Conservation (phyloP, 2,888 invertebrate species). For the Lasioglossum villosulum region DNA sequence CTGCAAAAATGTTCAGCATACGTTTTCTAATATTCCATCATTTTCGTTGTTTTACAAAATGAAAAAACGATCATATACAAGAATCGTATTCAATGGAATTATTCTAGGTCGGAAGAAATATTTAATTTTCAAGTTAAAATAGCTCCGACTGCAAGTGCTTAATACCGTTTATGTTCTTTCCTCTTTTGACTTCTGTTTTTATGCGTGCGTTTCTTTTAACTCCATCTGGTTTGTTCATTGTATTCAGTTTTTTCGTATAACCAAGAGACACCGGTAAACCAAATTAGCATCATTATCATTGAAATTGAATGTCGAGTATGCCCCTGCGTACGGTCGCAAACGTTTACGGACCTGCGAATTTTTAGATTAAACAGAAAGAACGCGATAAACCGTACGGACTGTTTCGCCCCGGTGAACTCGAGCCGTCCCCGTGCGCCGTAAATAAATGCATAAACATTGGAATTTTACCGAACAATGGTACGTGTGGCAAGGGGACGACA, state of each 20-base stretch:
- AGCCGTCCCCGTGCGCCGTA: neutral
- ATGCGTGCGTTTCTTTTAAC: neutral
- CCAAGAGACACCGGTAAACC: neutral
- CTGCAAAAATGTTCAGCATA: neutral
- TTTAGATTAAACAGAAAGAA: neutral
- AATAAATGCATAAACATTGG: slow-evolving; percentile 14
- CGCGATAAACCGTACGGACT: neutral
- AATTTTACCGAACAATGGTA: neutral
- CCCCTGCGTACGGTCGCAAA: neutral
- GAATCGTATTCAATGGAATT: no score
- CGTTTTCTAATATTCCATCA: neutral
- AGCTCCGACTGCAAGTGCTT: neutral
- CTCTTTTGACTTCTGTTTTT: neutral
- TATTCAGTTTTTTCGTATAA: no score
- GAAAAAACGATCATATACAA: no score
- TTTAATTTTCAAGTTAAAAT: no score
- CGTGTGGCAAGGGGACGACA: neutral
- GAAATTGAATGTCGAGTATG: neutral
- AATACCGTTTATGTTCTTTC: neutral
- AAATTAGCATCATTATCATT: neutral
- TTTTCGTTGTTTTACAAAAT: no score
- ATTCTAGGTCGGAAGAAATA: no score
- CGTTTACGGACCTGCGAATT: neutral
- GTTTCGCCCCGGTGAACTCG: neutral
- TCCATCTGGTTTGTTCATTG: neutral